These are phyloP conservation scores for Herminia tarsipennalis DNA, from an alignment of 2,888 invertebrate species.

Conservation along the genomic window DNA sequence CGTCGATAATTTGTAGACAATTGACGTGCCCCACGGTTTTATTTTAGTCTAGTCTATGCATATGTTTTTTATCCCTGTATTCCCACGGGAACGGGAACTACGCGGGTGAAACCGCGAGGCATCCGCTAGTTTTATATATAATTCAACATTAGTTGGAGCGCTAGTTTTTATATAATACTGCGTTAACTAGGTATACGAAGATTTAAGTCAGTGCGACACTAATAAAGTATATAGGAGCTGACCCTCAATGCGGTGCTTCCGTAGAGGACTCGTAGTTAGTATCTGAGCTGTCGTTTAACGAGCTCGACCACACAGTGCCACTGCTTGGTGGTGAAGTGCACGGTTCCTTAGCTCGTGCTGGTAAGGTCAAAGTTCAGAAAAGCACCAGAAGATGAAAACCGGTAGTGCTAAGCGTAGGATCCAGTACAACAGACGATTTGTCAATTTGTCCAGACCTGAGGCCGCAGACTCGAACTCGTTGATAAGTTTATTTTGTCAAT, in stretches of 20 bases:
- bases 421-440: slow-evolving; percentile 98
- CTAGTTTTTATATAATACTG: no score
- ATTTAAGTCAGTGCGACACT: no score
- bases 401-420: slow-evolving; percentile 99
- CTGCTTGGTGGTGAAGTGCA: slow-evolving; percentile 99
- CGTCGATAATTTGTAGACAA: no score
- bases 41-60: no score
- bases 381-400: slow-evolving; percentile 99
- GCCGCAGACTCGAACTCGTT: slow-evolving; percentile 97
- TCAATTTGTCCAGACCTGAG: slow-evolving; percentile 97
- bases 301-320: slow-evolving; percentile 93
- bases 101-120: no score
- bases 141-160: no score
- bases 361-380: slow-evolving; percentile 99
- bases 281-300: slow-evolving; percentile 87
- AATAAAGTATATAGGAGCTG: no score
- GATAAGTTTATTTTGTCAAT: slow-evolving; percentile 77
- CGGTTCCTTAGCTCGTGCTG: slow-evolving; percentile 99
- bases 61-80: no score
- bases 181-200: no score
- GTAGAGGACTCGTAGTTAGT: slow-evolving; percentile 89
- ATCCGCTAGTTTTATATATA: no score
- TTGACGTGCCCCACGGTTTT: no score
- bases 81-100: no score
- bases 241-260: slow-evolving; percentile 90